Evolutionary conservation across 2,797 vertebrate genomes (phyloP).

Genomic region (Australoheros facetus): DNA sequence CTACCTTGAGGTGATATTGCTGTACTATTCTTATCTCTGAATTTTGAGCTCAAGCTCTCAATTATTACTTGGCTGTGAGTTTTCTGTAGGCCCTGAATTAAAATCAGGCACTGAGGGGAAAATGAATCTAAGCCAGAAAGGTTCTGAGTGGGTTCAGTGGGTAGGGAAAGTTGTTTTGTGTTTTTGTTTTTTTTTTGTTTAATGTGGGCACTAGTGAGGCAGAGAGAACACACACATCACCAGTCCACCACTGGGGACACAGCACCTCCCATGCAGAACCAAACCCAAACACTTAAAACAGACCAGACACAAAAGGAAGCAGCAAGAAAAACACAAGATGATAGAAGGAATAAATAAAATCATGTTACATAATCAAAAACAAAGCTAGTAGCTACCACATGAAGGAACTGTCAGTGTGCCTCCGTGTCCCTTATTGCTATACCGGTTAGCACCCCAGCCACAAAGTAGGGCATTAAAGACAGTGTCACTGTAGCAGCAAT

Average conservation of each 20-base stretch:
- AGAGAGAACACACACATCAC: slow-evolving; percentile 44
- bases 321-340: slow-evolving; percentile 52
- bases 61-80: slow-evolving; percentile 29
- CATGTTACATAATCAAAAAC: slow-evolving; percentile 77
- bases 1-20: slow-evolving; percentile 35
- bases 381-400: slow-evolving; percentile 75
- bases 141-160: slow-evolving; percentile 55
- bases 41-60: slow-evolving; percentile 18
- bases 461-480: slow-evolving; percentile 74
- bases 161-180: slow-evolving; percentile 20
- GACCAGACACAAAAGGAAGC: slow-evolving; percentile 49
- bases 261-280: slow-evolving; percentile 52
- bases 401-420: slow-evolving; percentile 60
- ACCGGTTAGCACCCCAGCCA: slow-evolving; percentile 68
- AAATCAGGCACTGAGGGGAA: slow-evolving; percentile 41
- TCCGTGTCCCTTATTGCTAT: slow-evolving; percentile 65
- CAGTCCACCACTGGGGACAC: slow-evolving; percentile 31
- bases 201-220: slow-evolving; percentile 61
- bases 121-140: slow-evolving; percentile 40
- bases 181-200: neutral
- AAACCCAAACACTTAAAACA: slow-evolving; percentile 56
- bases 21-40: slow-evolving; percentile 16
- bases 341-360: slow-evolving; percentile 64
- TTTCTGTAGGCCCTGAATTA: slow-evolving; percentile 29
- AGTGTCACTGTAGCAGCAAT: slow-evolving; percentile 71